Conservation (phyloP, 2,797 vertebrate species). For the Helicolenus hilgendorfi region DNA sequence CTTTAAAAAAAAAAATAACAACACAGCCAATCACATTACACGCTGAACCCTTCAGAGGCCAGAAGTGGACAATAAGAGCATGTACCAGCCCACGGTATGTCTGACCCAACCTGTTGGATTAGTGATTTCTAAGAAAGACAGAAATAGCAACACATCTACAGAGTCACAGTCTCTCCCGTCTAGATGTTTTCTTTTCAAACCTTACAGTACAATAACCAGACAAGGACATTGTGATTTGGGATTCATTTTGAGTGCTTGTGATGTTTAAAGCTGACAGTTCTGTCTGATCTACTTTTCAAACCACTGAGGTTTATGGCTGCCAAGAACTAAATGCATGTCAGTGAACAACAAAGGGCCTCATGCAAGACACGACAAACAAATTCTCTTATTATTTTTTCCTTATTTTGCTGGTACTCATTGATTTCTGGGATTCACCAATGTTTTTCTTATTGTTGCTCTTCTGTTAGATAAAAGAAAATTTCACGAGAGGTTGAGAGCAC, state of each 20-base stretch:
- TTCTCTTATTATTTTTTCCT: not conserved
- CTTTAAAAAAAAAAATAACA: not conserved
- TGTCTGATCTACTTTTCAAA: not conserved
- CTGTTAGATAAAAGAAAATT: too few species aligned
- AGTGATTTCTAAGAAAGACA: not conserved
- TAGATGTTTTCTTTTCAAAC: not conserved
- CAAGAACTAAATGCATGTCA: not conserved
- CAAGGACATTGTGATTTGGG: not conserved
- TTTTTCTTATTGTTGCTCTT: too few species aligned
- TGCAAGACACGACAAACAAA: not conserved
- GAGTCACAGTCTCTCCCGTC: not conserved
- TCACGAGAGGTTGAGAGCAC: too few species aligned
- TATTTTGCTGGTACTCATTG: too few species aligned
- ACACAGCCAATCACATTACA: slow-evolving; percentile 11
- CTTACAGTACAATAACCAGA: not conserved
- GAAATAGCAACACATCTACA: not conserved
- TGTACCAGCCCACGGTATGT: not conserved
- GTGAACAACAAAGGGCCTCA: not conserved
- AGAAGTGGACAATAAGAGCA: not conserved
- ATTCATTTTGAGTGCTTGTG: not conserved
- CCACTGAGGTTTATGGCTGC: not conserved
- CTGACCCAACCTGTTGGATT: not conserved
- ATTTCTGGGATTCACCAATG: too few species aligned
- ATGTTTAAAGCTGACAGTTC: not conserved
- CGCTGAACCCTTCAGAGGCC: not conserved